These are phyloP conservation scores for Pseudorectes ferrugineus DNA, from an alignment of 2,113 vertebrate species.

Conservation along the genomic window DNA sequence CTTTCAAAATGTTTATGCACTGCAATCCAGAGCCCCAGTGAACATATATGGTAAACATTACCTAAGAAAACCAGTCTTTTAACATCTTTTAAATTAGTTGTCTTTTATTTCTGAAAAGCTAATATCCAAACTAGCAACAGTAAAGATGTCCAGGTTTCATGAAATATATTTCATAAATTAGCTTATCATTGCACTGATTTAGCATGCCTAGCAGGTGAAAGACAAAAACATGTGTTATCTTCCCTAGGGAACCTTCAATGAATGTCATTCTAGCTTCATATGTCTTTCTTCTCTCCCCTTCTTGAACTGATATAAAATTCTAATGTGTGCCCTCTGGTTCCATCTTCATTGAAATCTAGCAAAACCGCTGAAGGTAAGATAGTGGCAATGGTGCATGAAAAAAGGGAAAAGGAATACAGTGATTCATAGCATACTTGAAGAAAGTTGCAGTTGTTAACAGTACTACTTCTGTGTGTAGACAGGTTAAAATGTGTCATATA, in stretches of 20 bases:
- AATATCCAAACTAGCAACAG: slow-evolving; percentile 79
- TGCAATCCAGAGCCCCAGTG: neutral
- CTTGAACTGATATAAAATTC: slow-evolving; percentile 86
- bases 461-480: slow-evolving; percentile 71
- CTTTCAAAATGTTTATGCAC: slow-evolving; percentile 6
- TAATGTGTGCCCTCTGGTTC: slow-evolving; percentile 84
- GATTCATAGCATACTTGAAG: slow-evolving; percentile 77
- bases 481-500: slow-evolving; percentile 76
- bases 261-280: slow-evolving; percentile 87
- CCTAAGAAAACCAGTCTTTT: slow-evolving; percentile 38
- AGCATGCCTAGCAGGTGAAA: slow-evolving; percentile 89
- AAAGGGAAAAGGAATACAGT: slow-evolving; percentile 71
- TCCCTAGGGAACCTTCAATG: slow-evolving; percentile 84
- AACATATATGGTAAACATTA: slow-evolving; percentile 11
- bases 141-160: slow-evolving; percentile 83
- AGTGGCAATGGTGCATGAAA: slow-evolving; percentile 85
- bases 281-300: slow-evolving; percentile 80
- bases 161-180: slow-evolving; percentile 87
- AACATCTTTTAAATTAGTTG: slow-evolving; percentile 54
- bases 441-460: slow-evolving; percentile 80
- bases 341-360: slow-evolving; percentile 80
- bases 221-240: slow-evolving; percentile 88
- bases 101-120: slow-evolving; percentile 72
- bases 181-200: slow-evolving; percentile 87
- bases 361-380: slow-evolving; percentile 85